Base-by-base conservation (phyloP, 2,113 vertebrate genomes). In the Campylomormyrus tamandua region DNA sequence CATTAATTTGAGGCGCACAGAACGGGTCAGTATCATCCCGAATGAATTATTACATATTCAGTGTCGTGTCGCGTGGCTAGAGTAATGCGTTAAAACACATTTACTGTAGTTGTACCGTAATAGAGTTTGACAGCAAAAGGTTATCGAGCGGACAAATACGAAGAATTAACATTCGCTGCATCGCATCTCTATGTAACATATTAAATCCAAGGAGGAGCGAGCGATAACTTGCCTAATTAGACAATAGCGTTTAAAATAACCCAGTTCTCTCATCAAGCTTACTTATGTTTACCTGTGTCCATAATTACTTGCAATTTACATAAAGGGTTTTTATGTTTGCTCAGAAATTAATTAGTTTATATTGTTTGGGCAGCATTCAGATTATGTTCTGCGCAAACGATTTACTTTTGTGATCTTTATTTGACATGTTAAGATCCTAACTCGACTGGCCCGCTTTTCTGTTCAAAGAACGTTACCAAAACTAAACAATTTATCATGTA, bases 51-150 rank as follows among this genome's bases (percentile, higher is more conserved):
- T 77, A 5, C 3, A 77, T 77, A 77, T 48, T 84, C 15, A 39
- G 11, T 48, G 80, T 48, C 80, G 11, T 48, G 80, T 48, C 80
- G 17, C 35, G 80, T 83, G 4, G 3, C 17, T 45, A 83, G 31
- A 24, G 77, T 45, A 42, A 24, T 46, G 80, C 9, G 80, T 83
- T 83, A 42, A 48, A 27, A 89, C 70, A 89, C 88, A 17, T 89
- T 52, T 80, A 7, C 62, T 89, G 58, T 92, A 92, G 92, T 39
- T 87, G 91, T 94, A 91, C 90, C 80, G 90, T 95, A 95, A 95
- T 94, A 92, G 93, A 87, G 93, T 92, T 66, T 93, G 94, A 95
- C 95, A 94, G 95, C 90, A 91, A 90, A 94, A 93, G 95, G 95
- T 95, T 94, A 95, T 70, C 80, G 15, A 0, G 90, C 66, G 95